Conservation (phyloP, 1,140 invertebrate genomes). For the Doryteuthis pealeii region DNA sequence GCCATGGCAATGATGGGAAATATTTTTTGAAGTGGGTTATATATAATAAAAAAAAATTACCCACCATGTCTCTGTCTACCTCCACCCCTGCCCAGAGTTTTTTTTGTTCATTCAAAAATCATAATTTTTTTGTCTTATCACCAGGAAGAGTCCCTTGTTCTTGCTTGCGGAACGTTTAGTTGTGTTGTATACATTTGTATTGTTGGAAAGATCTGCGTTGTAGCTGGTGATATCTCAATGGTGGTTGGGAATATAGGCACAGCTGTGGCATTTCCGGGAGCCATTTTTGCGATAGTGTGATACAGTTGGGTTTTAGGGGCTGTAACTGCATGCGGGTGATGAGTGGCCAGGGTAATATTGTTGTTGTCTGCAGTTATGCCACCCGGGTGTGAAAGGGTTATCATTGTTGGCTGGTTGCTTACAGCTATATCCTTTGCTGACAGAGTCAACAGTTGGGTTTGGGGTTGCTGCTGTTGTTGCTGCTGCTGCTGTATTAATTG, state of each 20-base stretch:
- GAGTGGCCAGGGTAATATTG: too few relatives aligned
- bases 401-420: too few relatives aligned
- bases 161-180: neutral
- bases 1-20: too few relatives aligned
- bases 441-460: too few relatives aligned
- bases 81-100: too few relatives aligned
- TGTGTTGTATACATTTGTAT: neutral
- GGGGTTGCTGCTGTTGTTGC: too few relatives aligned
- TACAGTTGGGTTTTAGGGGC: neutral
- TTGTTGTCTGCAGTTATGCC: too few relatives aligned
- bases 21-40: too few relatives aligned
- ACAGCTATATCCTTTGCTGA: neutral
- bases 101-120: too few relatives aligned
- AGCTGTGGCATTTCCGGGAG: neutral
- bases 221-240: constrained; percentile 1
- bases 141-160: neutral
- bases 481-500: neutral
- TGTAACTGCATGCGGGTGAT: neutral
- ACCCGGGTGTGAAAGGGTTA: too few relatives aligned
- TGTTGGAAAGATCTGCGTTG: constrained; percentile 2
- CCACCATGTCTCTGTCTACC: too few relatives aligned
- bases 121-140: neutral
- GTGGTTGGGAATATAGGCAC: neutral
- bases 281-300: neutral
- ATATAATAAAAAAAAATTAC: too few relatives aligned